Conservation (phyloP, 2,888 invertebrate species). For the Sinopyrophorus schimmeli region DNA sequence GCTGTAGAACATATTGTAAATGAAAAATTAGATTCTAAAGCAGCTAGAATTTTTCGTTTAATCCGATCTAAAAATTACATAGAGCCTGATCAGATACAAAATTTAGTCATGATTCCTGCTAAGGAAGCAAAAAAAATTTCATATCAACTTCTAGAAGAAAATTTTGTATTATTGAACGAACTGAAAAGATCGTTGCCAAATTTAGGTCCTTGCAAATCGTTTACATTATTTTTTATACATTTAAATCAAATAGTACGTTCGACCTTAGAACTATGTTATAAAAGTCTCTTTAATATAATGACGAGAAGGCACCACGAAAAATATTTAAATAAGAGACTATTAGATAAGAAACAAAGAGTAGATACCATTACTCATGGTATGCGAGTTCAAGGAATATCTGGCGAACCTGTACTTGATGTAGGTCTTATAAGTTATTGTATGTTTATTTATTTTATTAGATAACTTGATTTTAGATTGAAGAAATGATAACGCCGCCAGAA, state of each 20-base stretch:
- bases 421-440: constrained; percentile 34
- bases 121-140: constrained; percentile 91
- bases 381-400: constrained; percentile 75
- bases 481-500: constrained; percentile 87
- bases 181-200: constrained; percentile 60
- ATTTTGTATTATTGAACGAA: constrained; percentile 72
- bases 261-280: constrained; percentile 71
- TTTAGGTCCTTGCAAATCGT: constrained; percentile 78
- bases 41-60: constrained; percentile 85
- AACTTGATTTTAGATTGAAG: constrained; percentile 67
- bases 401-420: constrained; percentile 80
- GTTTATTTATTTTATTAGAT: constrained; percentile 13
- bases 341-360: constrained; percentile 85
- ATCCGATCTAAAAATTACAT: constrained; percentile 78
- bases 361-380: constrained; percentile 81
- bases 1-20: constrained; percentile 79
- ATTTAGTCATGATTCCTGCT: constrained; percentile 88
- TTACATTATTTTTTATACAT: constrained; percentile 76
- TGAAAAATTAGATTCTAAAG: constrained; percentile 84
- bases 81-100: constrained; percentile 91
- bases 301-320: constrained; percentile 67
- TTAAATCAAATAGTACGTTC: constrained; percentile 69
- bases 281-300: constrained; percentile 71
- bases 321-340: constrained; percentile 72
- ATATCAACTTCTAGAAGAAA: constrained; percentile 82